phyloP scores from a whole-genome alignment of 2,797 vertebrate species.

The Acanthopagrus latus region DNA sequence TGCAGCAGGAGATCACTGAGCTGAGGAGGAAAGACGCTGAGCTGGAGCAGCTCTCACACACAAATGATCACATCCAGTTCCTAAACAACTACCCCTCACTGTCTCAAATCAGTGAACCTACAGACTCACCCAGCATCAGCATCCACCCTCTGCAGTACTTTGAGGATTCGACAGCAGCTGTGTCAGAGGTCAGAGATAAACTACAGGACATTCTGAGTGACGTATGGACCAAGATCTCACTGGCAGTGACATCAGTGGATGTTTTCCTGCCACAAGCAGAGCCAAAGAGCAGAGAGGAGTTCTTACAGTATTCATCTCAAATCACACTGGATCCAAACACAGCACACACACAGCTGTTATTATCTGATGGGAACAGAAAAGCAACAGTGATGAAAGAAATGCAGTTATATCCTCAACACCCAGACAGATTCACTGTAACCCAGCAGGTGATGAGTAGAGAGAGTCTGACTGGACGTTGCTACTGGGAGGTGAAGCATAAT shows the following conservation, averaged over 20 bases:
- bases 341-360: background rate
- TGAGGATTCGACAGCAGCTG: background rate
- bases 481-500: slow-evolving; percentile 13
- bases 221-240: background rate
- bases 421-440: background rate
- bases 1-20: slow-evolving; percentile 2
- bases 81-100: background rate
- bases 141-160: background rate
- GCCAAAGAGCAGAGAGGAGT: background rate
- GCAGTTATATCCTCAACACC: background rate
- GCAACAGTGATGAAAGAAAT: background rate
- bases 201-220: background rate
- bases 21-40: slow-evolving; percentile 17
- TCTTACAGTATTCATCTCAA: slow-evolving; percentile 1
- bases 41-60: slow-evolving; percentile 10
- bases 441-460: slow-evolving; percentile 19
- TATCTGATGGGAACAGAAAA: slow-evolving; percentile 21
- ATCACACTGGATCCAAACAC: slow-evolving; percentile 28
- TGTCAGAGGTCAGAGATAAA: background rate
- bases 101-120: background rate
- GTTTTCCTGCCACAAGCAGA: background rate
- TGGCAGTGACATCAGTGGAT: background rate
- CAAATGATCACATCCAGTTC: slow-evolving; percentile 8
- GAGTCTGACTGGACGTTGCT: slow-evolving; percentile 7
- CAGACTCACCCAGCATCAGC: background rate